Base-by-base conservation (phyloP, 2,797 vertebrate genomes). In the Sebastes diploproa region DNA sequence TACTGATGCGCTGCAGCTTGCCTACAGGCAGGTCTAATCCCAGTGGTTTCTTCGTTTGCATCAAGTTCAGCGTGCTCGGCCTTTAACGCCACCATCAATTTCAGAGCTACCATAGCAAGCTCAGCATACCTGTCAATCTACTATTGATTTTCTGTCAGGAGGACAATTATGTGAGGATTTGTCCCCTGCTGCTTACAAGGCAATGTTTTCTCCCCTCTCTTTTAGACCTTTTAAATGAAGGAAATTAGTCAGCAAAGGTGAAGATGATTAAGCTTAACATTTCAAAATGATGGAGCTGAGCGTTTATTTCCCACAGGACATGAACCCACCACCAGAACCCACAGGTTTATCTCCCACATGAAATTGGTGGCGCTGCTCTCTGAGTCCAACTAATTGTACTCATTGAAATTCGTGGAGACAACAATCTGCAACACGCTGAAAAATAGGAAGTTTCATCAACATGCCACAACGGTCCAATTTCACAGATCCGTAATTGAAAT, bases 261-360 rank as follows among this genome's bases (percentile, higher is more conserved):
- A 79, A 10, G 1, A 3, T 16, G n/a, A 4, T 46, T 27, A 61
- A 42, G 63, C 22, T 72, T 9, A 36, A 30, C 25, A 67, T 74
- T 68, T 80, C 23, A 66, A 72, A 72, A 25, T 32, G 25, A 68
- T 20, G 32, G 66, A 70, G 2, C 25, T 8, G 8, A 20, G n/a
- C 0, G 3, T 83, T 82, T 69, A 72, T 84, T 86, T 82, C 61
- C 54, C 56, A 42, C 30, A 27, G 72, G 55, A 80, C 56, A 32
- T 20, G 12, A 77, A 70, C 29, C 54, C 8, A 25, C 14, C 9
- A 66, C 18, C 22, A 72, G 23, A 38, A 38, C 22, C 9, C 46
- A 42, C 20, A 63, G 29, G 8, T 77, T 78, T 74, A 81, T 79
- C 75, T 72, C 61, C 25, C 29, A 59, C 3, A 5, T 66, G 10